Base-by-base conservation (phyloP, 2,797 vertebrate species). In the Gallinago solitaria region DNA sequence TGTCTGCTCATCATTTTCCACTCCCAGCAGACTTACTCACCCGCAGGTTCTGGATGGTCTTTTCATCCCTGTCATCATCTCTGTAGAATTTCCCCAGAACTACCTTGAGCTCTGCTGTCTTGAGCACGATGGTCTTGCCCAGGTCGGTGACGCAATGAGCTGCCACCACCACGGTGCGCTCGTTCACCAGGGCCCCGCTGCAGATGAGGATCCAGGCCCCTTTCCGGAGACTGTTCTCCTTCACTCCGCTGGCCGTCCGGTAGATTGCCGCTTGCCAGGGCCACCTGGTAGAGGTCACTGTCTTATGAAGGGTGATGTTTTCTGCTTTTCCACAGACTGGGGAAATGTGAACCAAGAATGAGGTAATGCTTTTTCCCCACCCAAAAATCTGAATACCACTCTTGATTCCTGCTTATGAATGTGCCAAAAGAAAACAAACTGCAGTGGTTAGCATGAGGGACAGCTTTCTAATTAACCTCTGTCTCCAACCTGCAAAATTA, bases 191-290 rank as follows among this genome's bases (percentile, higher is more conserved):
- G 78, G 99, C 99, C 16, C 99, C 99, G 0, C 99, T 99, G 97
- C 99, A 99, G 83, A 99, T 98, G 71, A 99, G 98, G 96, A 99
- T 98, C 99, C 99, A 99, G 28, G 97, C 76, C 12, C 98, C 98
- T 43, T 97, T 98, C 75, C 93, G 96, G 12, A 96, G 95, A 32
- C 95, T 91, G 65, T 83, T 94, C 9, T 97, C 96, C 57, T 97
- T 98, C 33, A 94, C 88, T 30, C 98, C 96, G 0, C 94, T 98
- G 94, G 96, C 97, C 6, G 97, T 98, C 45, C 99, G 98, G 92
- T 99, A 99, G 95, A 99, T 98, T 95, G 99, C 99, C 1, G 98
- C 99, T 83, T 99, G 99, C 99, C 99, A 99, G 0, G 99, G 99
- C 99, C 99, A 99, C 93, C 98, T 98, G 35, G 94, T 97, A 74